Evolutionary conservation across 2,888 invertebrate species (phyloP), one percentile per base, ranked within the genome.

Genomic region (Drosophila fungiperda): DNA sequence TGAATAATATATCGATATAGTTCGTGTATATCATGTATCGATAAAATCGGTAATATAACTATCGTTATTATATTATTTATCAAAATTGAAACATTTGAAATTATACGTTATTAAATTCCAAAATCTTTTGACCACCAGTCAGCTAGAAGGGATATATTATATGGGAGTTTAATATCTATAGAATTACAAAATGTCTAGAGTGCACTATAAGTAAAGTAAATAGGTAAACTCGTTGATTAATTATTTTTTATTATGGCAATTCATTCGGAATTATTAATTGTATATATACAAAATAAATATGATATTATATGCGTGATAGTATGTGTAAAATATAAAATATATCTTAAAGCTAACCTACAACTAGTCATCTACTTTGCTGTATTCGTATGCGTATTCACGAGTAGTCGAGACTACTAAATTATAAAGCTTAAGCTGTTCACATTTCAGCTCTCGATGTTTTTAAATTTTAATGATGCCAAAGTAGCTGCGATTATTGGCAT

Each of bases 401-500:
- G 63, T 76, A 69, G 60, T 76, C 63, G 61, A 48, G 36, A 53
- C 77, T 74, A 76, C 76, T 76, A 32, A 57, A 17, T 9, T 54
- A 57, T 57, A 74, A 70, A 74, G 74, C 74, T 76, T 52, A 60
- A 48, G 52, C 20, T 59, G 38, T n/a, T 33, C 20, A 35, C 35
- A 35, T 64, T 17, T 9, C 45, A 32, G 20, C 15, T n/a, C 12
- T 17, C 33, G 15, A 17, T 42, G 23, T 8, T n/a, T 36, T 26
- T 85, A 92, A 67, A 92, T 62, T 79, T 96, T 96, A 61, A 96
- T 94, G n/a, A 96, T 94, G 40, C 97, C 97, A 82, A 97, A 97
- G 94, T 97, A 97, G 84, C 97, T 97, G 91, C 97, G 97, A 78
- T 96, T 96, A 17, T 95, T 95, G 20, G 95, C 95, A 15, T 95